A percentile compares a stretch with the other conserved stretches of the same genome.
phyloP scores from a whole-genome alignment of 2,113 vertebrate genomes.

The Neotragus moschatus region DNA sequence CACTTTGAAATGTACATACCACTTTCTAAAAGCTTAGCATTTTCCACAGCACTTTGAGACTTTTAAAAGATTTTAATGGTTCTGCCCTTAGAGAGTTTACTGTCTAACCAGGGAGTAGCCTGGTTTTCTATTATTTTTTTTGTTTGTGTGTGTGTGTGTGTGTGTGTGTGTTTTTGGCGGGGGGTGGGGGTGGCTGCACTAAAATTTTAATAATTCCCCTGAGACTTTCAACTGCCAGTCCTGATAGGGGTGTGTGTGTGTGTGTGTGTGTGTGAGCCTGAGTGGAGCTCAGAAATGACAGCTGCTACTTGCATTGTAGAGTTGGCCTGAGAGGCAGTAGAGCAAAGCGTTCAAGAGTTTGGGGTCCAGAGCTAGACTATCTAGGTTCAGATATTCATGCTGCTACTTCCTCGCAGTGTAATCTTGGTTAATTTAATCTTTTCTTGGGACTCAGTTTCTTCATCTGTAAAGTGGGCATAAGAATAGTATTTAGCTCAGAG shows the following conservation, averaged over 20 bases:
- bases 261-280: not conserved
- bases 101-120: slow-evolving; percentile 7
- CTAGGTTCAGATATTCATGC: not conserved
- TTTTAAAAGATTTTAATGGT: slow-evolving; percentile 27
- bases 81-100: not conserved
- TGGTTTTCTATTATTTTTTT: not conserved
- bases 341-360: not conserved
- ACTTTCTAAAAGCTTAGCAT: slow-evolving; percentile 20
- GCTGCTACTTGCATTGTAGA: not conserved
- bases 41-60: not conserved
- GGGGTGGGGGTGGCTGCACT: not conserved
- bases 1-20: not conserved
- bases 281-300: not conserved
- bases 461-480: not conserved
- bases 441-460: not conserved
- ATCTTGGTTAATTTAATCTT: not conserved
- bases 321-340: not conserved
- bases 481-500: not conserved
- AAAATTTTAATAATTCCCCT: slow-evolving; percentile 7
- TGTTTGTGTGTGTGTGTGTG: not conserved
- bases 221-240: not conserved
- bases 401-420: not conserved
- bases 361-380: not conserved
- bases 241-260: not conserved
- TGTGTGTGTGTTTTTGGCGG: not conserved